These are phyloP conservation scores for Anseranas semipalmata DNA, from an alignment of 2,113 vertebrate species.

Conservation along the genomic window DNA sequence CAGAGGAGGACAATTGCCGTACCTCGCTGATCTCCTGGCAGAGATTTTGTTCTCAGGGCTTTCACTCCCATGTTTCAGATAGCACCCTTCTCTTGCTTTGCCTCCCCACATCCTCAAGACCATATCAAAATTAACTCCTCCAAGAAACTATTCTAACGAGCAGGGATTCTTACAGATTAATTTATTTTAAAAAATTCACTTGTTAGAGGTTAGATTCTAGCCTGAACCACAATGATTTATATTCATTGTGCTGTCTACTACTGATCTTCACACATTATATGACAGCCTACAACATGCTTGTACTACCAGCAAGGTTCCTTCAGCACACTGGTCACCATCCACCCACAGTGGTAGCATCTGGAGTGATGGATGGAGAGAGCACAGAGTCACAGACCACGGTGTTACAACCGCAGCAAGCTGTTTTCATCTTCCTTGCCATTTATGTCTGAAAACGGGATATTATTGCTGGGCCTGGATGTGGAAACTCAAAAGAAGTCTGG, in stretches of 20 bases:
- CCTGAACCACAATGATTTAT: neutral
- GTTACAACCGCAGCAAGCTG: neutral
- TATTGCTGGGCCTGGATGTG: neutral
- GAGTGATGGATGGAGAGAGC: neutral
- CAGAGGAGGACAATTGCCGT: neutral
- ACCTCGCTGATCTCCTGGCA: conserved; percentile 22
- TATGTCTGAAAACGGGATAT: neutral
- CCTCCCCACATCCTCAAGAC: neutral
- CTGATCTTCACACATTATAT: neutral
- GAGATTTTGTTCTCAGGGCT: conserved; percentile 29
- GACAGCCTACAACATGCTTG: neutral
- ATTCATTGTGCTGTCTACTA: neutral
- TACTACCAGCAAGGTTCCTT: neutral
- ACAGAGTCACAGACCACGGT: neutral
- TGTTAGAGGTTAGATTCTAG: neutral
- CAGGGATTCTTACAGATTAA: neutral
- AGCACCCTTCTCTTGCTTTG: neutral
- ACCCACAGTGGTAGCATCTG: neutral
- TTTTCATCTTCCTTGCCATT: neutral
- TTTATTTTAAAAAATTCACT: neutral
- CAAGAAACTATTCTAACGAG: neutral
- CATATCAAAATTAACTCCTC: neutral
- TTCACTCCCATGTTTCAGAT: neutral
- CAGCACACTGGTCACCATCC: neutral
- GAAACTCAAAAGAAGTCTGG: neutral